phyloP scores from a whole-genome alignment of 1,140 invertebrate species.

The Drosophila pachea region DNA sequence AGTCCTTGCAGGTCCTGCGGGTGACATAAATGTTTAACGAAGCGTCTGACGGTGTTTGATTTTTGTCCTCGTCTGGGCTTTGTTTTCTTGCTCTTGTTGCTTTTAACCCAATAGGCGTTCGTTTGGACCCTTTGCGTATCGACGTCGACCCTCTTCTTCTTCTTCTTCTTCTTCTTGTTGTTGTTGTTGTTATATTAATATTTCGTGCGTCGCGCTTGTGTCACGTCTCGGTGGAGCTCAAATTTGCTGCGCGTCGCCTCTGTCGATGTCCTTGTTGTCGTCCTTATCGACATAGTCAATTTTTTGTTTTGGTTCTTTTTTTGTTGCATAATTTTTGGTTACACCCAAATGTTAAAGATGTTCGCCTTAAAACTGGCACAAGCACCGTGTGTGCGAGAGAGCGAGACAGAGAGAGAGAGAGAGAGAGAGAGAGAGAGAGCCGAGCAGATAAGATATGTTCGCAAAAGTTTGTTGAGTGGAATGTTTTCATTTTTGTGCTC shows the following conservation, averaged over 20 bases:
- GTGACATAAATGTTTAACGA: slow-evolving; percentile 70
- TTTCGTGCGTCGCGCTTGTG: slow-evolving; percentile 70
- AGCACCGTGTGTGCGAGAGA: slow-evolving; percentile 5
- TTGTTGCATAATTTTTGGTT: slow-evolving; percentile 55
- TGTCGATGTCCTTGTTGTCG: slow-evolving; percentile 46
- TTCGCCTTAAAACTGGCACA: slow-evolving; percentile 26
- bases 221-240: slow-evolving; percentile 65
- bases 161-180: not conserved
- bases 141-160: not conserved
- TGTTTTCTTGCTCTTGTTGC: slow-evolving; percentile 34
- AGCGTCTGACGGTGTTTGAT: slow-evolving; percentile 71
- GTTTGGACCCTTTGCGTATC: slow-evolving; percentile 42
- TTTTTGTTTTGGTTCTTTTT: slow-evolving; percentile 18
- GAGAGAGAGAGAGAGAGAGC: slow-evolving; percentile 16
- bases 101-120: slow-evolving; percentile 67
- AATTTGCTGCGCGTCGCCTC: slow-evolving; percentile 52
- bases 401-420: slow-evolving; percentile 15
- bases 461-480: slow-evolving; percentile 47
- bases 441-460: slow-evolving; percentile 59
- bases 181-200: slow-evolving; percentile 62
- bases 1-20: slow-evolving; percentile 16
- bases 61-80: slow-evolving; percentile 51
- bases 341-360: slow-evolving; percentile 34
- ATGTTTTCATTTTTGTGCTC: slow-evolving; percentile 74
- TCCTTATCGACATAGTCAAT: slow-evolving; percentile 54